Conservation (phyloP, 2,113 vertebrate genomes). For the Nibea albiflora region DNA sequence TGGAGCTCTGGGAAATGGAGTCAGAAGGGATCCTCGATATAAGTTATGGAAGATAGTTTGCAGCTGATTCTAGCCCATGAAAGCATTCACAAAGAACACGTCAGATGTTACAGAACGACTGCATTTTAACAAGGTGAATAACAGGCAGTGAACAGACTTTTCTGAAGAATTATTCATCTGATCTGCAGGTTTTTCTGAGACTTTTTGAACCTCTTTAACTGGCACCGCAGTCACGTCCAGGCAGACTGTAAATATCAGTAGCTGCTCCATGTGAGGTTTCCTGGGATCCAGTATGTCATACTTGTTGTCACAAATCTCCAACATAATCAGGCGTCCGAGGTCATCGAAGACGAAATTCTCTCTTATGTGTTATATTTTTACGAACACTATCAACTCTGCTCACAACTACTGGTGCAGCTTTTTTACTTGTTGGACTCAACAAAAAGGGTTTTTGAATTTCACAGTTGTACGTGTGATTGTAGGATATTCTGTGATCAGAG, state of each 20-base stretch:
- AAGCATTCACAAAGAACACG: background rate
- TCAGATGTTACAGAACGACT: background rate
- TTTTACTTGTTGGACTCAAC: background rate
- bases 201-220: background rate
- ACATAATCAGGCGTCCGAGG: background rate
- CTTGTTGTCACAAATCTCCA: background rate
- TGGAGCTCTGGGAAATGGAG: slow-evolving; percentile 22
- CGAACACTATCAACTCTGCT: background rate
- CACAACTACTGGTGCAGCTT: background rate
- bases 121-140: background rate
- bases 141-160: background rate
- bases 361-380: background rate
- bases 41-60: background rate
- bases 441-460: background rate
- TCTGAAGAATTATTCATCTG: background rate
- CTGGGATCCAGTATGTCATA: background rate
- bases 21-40: slow-evolving; percentile 8
- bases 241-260: background rate
- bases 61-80: background rate
- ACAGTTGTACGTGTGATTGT: background rate
- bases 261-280: background rate
- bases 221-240: background rate
- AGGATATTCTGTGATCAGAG: background rate
- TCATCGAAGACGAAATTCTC: background rate
- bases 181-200: background rate